phyloP scores from a whole-genome alignment of 1,140 invertebrate species.

The Sipha flava region DNA sequence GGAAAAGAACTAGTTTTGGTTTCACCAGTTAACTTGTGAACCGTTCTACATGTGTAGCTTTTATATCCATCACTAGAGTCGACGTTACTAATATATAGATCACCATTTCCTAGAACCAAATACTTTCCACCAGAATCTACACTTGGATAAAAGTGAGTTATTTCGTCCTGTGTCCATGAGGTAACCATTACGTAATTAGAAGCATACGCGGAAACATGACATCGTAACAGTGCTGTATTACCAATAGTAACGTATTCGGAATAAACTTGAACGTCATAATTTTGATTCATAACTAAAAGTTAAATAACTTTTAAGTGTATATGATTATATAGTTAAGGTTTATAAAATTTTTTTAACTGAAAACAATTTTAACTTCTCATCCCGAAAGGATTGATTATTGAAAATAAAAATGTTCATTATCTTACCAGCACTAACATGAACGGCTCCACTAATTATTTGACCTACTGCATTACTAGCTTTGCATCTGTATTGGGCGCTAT shows the following conservation, averaged over 20 bases:
- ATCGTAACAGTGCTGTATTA: slow-evolving; percentile 76
- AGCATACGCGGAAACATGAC: slow-evolving; percentile 78
- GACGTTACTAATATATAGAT: slow-evolving; percentile 69
- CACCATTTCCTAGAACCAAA: slow-evolving; percentile 72
- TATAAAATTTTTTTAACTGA: too few relatives aligned
- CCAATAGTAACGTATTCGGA: slow-evolving; percentile 81
- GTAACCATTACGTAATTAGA: slow-evolving; percentile 78
- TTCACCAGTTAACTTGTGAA: slow-evolving; percentile 68
- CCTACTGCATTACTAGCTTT: slow-evolving; percentile 47
- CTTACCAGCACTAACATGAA: slow-evolving; percentile 52
- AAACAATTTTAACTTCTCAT: too few relatives aligned
- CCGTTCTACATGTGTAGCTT: slow-evolving; percentile 72
- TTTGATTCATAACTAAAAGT: slow-evolving; percentile 69
- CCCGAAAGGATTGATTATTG: neutral
- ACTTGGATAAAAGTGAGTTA: slow-evolving; percentile 62
- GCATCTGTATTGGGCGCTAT: slow-evolving; percentile 46
- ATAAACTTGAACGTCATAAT: slow-evolving; percentile 77
- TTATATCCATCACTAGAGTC: slow-evolving; percentile 61
- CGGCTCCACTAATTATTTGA: slow-evolving; percentile 47
- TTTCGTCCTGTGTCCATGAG: slow-evolving; percentile 76
- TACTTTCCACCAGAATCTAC: slow-evolving; percentile 55
- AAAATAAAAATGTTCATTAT: neutral
- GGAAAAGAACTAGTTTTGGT: slow-evolving; percentile 55
- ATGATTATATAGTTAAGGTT: neutral
- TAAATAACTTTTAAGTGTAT: slow-evolving; percentile 6